phyloP scores from a whole-genome alignment of 2,888 invertebrate genomes.

The Tetragnatha montana region DNA sequence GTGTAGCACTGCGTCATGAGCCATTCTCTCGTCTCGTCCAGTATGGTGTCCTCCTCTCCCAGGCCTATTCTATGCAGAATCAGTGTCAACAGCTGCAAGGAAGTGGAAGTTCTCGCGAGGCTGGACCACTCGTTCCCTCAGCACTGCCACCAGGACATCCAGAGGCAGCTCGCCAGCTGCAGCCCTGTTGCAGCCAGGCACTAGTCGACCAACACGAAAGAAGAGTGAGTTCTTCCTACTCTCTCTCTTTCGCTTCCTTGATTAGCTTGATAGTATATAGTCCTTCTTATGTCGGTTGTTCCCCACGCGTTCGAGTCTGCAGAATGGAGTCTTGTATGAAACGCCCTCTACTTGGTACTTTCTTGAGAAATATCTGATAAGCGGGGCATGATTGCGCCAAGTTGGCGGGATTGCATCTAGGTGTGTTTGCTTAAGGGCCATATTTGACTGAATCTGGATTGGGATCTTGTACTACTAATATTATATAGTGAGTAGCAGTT shows the following conservation, averaged over 20 bases:
- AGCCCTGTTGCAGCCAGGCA: constrained; percentile 70
- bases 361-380: too few relatives aligned
- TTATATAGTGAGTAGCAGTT: too few relatives aligned
- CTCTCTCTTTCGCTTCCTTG: neutral
- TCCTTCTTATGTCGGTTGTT: too few relatives aligned
- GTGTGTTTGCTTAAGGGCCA: too few relatives aligned
- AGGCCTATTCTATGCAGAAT: constrained; percentile 65
- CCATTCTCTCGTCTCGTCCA: constrained; percentile 66
- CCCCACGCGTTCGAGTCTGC: too few relatives aligned
- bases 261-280: too few relatives aligned
- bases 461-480: too few relatives aligned
- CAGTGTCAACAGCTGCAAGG: constrained; percentile 65
- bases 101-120: constrained; percentile 58
- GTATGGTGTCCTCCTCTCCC: constrained; percentile 70
- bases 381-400: too few relatives aligned
- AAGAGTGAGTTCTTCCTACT: constrained; percentile 47
- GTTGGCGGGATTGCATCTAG: too few relatives aligned
- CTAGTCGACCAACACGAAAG: constrained; percentile 65
- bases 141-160: constrained; percentile 67
- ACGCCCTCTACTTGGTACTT: too few relatives aligned
- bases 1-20: constrained; percentile 72
- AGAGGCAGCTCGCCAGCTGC: constrained; percentile 68
- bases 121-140: constrained; percentile 61
- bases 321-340: too few relatives aligned
- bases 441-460: too few relatives aligned